Evolutionary conservation across 2,113 vertebrate species (phyloP), one percentile per base, ranked within the genome.

Genomic region (Syrmaticus mikado): DNA sequence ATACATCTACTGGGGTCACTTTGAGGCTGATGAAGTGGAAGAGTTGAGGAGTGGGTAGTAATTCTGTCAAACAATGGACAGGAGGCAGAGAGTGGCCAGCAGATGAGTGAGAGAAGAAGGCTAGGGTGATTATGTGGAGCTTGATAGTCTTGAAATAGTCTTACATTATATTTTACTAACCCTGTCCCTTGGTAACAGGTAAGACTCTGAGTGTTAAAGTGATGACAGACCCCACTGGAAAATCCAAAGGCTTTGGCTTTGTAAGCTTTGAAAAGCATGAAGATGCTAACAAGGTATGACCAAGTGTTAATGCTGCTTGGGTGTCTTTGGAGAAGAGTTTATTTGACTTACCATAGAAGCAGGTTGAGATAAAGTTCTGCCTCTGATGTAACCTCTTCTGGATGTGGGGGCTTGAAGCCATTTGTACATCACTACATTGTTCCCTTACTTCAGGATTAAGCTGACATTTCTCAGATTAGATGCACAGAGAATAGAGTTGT

Each of bases 211-310:
- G 99, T 62, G 99, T 99, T 90, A 99, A 99, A 96, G 99, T 99
- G 95, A 99, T 99, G 99, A 99, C 98, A 73, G 99, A 99, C 84
- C 97, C 98, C 85, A 98, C 97, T 57, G 99, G 99, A 79, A 99
- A 99, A 97, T 99, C 99, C 81, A 99, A 99, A 98, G 99, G 99
- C 77, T 99, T 99, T 97, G 99, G 99, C 87, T 99, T 99, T 90
- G 98, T 99, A 87, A 99, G 99, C 97, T 99, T 99, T 34, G 99
- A 99, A 97, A 99, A 99, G 92, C 99, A 99, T 25, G 99, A 99
- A 94, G 99, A 99, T 68, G 99, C 99, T 68, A 99, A 99, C 98
- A 99, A 99, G 99, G 99, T 99, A 97, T 64, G 96, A 83, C 50
- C 10, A 32, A 6, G 34, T 79, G 8, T 38, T 84, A 4, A 4